Base-by-base conservation (phyloP, 2,113 vertebrate genomes). In the Pelmatolapia mariae region DNA sequence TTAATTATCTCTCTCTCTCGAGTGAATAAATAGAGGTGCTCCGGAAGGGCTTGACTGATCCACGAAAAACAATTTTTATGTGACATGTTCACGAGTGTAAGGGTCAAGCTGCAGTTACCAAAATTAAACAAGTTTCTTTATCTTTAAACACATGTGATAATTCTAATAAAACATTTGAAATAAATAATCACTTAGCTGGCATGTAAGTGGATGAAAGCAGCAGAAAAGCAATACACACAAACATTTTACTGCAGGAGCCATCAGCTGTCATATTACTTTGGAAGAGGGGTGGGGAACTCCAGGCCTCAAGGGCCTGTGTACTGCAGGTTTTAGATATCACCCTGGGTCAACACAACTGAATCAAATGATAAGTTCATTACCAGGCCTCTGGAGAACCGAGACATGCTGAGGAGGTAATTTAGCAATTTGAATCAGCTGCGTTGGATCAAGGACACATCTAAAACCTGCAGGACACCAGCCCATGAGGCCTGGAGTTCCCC, bases 271-370 rank as follows among this genome's bases (percentile, higher is more conserved):
- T 36, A n/a, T 63, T 63, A 11, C 31, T 63, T 63, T 36, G 59
- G 29, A 63, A 36, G 31, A 63, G 31, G 2, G 59, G 16, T 63
- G 59, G 10, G 22, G 31, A n/a, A 11, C 2, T 63, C 31, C 3
- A 63, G 31, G 59, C 31, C 59, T n/a, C 2, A 0, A n/a, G 59
- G 10, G 31, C 2, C 31, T 19, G 59, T 36, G 18, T 36, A 4
- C 31, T 63, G 59, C 59, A 63, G 18, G 59, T 63, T 63, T 63
- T 36, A 66, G 31, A 66, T 12, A 12, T 36, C 61, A 36, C 61
- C 61, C 3, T 63, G 59, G 31, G 18, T 63, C 59, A 63, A 12
- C 59, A 63, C 18, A 63, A 10, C 10, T 63, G 59, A 63, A 36
- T 63, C 4, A 36, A 63, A 63, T 63, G 18, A 63, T 7, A 11